These are phyloP conservation scores for Sapayoa aenigma DNA, from an alignment of 2,113 vertebrate species.

Conservation along the genomic window DNA sequence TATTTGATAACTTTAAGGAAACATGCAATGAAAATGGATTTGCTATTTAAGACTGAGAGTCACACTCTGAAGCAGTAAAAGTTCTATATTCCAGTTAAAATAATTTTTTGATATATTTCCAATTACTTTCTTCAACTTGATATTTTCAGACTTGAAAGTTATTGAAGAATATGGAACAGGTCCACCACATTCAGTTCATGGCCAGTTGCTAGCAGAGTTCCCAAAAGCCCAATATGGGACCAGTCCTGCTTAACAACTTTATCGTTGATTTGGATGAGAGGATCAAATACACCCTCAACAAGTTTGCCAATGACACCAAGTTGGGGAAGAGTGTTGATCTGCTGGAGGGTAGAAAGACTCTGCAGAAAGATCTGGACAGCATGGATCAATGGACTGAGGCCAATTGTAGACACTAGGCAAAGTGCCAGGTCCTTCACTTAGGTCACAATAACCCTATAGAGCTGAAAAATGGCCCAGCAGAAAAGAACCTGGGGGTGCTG, in stretches of 20 bases:
- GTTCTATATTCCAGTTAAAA: not conserved
- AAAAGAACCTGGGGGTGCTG: accelerated
- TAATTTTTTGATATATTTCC: not conserved
- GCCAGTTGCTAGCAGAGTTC: not conserved
- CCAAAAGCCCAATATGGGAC: not conserved
- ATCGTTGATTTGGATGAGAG: not conserved
- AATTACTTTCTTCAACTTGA: not conserved
- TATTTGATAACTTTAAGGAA: not conserved
- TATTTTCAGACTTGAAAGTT: not conserved
- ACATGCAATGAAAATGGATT: not conserved
- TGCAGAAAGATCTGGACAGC: not conserved
- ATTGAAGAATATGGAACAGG: not conserved
- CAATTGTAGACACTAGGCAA: not conserved
- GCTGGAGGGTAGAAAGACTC: not conserved
- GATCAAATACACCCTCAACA: too few relatives aligned
- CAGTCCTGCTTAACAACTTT: not conserved
- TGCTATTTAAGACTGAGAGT: not conserved
- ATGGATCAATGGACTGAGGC: not conserved
- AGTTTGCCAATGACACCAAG: not conserved
- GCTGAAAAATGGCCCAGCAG: not conserved
- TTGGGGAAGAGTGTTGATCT: accelerated
- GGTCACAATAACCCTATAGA: not conserved
- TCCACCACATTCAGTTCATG: not conserved
- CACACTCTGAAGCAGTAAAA: not conserved
- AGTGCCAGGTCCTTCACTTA: accelerated